Evolutionary conservation across 2,113 vertebrate genomes (phyloP).

Genomic region (Microtus montanus): DNA sequence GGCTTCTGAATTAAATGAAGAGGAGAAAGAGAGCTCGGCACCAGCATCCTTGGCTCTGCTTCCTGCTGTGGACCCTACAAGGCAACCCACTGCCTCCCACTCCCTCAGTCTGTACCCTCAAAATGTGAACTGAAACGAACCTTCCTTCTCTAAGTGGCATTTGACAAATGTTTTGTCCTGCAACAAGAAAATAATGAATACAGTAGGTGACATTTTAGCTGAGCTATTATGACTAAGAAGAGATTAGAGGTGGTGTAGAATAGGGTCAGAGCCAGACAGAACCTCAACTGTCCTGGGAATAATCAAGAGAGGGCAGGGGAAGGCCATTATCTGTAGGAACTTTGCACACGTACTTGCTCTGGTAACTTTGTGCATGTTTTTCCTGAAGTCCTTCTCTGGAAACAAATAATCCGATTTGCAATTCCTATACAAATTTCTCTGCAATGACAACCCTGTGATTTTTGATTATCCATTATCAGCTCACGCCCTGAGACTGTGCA

Average conservation of each 20-base stretch:
- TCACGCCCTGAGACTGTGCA: rapidly evolving
- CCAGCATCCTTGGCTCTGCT: not conserved
- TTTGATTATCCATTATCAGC: rapidly evolving
- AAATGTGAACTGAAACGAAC: not conserved
- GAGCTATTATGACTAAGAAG: not conserved
- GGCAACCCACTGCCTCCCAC: not conserved
- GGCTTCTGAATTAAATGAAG: not conserved
- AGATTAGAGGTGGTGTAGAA: rapidly evolving
- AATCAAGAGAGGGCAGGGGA: not conserved
- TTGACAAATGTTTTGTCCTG: not conserved
- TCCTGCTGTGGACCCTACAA: not conserved
- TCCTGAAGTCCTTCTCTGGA: not conserved
- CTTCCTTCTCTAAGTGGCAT: not conserved
- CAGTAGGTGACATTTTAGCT: not conserved
- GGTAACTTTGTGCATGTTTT: not conserved
- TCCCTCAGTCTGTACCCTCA: not conserved
- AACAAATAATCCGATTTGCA: not conserved
- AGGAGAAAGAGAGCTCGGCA: not conserved
- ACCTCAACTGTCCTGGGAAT: rapidly evolving
- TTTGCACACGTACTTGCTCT: rapidly evolving
- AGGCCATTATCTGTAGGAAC: rapidly evolving
- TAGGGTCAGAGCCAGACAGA: not conserved
- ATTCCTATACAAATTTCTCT: rapidly evolving
- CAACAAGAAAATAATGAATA: not conserved
- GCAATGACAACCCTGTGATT: rapidly evolving